Base-by-base conservation (phyloP, 2,888 invertebrate species). In the Phorcus lineatus region DNA sequence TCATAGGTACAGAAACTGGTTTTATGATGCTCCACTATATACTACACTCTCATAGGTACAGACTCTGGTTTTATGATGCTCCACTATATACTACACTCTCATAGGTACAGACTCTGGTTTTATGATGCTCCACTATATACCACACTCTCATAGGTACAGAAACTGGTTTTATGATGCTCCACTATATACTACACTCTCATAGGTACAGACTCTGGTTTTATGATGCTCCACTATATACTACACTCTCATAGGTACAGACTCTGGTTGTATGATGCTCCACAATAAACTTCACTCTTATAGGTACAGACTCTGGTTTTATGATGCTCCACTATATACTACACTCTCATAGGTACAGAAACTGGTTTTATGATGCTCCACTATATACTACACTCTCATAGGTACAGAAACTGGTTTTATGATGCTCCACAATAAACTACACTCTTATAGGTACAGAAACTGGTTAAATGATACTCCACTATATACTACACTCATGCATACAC, bases 1-100 rank as follows among this genome's bases (percentile, higher is more conserved):
- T 81, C 19, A 74, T 79, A 36, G 79, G 79, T 81, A 62, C 53
- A n/a, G n/a, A n/a, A n/a, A n/a, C n/a, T n/a, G n/a, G n/a, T n/a
- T n/a, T n/a, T n/a, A n/a, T n/a, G n/a, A n/a, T 74, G 78, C 53
- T 75, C 78, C 24, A 74, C 62, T 19, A 66, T 81, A 22, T 78
- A 54, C 67, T 81, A 81, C 78, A 76, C 24, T 17, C 62, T 81
- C 19, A 74, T 79, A 36, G 79, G 79, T 81, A 62, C 53, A n/a
- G n/a, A n/a, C n/a, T n/a, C n/a, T n/a, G n/a, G n/a, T n/a, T n/a
- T n/a, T n/a, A n/a, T n/a, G n/a, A n/a, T 74, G 78, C 53, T 75
- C 78, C 24, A 74, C 62, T 19, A 66, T 81, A 22, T 78, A 54
- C 67, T 81, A 81, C 78, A 76, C 24, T 17, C 62, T 81, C 19